Evolutionary conservation across 2,797 vertebrate species (phyloP).

Genomic region (Acanthurus tractus): DNA sequence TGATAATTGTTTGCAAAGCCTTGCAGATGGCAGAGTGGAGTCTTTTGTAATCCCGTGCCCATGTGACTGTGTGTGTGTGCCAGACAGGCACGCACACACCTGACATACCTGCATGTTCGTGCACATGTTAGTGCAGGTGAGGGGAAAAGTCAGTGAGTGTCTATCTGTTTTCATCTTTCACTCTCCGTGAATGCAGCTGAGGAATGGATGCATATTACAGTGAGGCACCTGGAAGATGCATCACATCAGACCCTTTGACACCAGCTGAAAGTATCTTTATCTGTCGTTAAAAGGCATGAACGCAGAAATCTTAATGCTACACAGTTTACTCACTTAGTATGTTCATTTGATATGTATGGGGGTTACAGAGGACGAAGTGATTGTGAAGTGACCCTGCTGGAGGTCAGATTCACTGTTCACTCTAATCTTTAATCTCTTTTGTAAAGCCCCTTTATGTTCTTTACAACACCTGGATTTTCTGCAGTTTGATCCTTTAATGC

Average conservation of each 20-base stretch:
- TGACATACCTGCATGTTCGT: slow-evolving; percentile 34
- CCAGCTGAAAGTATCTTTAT: neutral
- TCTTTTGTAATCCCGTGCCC: slow-evolving; percentile 52
- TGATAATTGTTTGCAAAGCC: slow-evolving; percentile 48
- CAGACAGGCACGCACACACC: slow-evolving; percentile 20
- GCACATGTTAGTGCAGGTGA: slow-evolving; percentile 46
- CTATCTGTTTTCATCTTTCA: neutral
- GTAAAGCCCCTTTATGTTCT: slow-evolving; percentile 29
- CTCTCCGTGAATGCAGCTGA: slow-evolving; percentile 5
- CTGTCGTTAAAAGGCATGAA: neutral
- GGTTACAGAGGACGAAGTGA: slow-evolving; percentile 10
- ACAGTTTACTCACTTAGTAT: neutral
- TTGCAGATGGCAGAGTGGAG: slow-evolving; percentile 50
- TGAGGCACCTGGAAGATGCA: neutral
- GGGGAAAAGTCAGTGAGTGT: neutral
- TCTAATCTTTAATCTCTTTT: slow-evolving; percentile 57
- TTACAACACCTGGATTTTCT: slow-evolving; percentile 32
- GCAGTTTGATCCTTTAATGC: slow-evolving; percentile 27
- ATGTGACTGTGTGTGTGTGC: slow-evolving; percentile 29
- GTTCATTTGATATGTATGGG: neutral
- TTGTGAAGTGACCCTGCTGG: slow-evolving; percentile 17
- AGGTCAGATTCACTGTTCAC: slow-evolving; percentile 45
- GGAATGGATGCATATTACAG: neutral
- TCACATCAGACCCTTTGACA: neutral
- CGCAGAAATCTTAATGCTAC: neutral